Conservation (phyloP, 2,888 invertebrate genomes). For the Biston stratarius region DNA sequence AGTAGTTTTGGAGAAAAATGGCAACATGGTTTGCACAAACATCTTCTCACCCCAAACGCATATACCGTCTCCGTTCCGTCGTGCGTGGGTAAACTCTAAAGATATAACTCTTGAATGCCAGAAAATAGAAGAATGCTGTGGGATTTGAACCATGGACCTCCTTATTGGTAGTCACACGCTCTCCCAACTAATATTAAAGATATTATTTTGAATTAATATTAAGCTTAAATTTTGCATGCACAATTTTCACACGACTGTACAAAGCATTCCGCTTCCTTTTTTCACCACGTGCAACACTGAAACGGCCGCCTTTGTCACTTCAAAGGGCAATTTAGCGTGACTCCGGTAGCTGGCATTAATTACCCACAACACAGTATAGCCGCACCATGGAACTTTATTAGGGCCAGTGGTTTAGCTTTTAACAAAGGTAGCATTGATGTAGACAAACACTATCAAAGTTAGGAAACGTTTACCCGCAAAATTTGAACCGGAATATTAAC, state of each 20-base stretch:
- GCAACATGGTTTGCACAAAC: too few species aligned
- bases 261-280: slow-evolving; percentile 41
- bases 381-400: slow-evolving; percentile 32
- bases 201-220: neutral
- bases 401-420: slow-evolving; percentile 17
- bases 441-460: neutral
- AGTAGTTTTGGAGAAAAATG: too few species aligned
- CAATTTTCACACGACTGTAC: slow-evolving; percentile 19
- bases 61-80: too few species aligned
- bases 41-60: too few species aligned
- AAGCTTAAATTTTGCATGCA: neutral
- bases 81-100: too few species aligned
- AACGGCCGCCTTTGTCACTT: slow-evolving; percentile 42
- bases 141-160: too few species aligned
- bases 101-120: too few species aligned
- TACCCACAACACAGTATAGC: slow-evolving; percentile 54
- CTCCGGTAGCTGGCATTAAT: slow-evolving; percentile 55
- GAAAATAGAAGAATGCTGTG: too few species aligned
- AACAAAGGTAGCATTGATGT: neutral
- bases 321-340: slow-evolving; percentile 44
- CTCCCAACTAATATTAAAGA: neutral
- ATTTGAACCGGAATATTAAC: too few species aligned
- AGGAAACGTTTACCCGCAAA: too few species aligned
- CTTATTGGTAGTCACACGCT: too few species aligned
- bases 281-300: slow-evolving; percentile 37